Evolutionary conservation across 2,888 invertebrate species (phyloP), one percentile per base, ranked within the genome.

Genomic region (Protula sp.): DNA sequence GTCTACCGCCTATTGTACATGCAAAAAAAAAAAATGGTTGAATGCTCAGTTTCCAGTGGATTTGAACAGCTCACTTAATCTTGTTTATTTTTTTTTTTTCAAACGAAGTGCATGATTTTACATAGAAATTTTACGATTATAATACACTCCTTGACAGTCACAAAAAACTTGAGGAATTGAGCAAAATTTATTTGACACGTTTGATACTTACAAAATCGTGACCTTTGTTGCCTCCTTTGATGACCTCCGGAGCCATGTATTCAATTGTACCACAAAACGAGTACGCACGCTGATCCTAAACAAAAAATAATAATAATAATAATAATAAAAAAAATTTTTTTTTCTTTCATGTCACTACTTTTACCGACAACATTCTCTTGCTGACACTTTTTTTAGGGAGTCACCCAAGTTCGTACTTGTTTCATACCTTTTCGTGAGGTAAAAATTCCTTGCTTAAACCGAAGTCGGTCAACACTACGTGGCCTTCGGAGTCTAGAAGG

Each of bases 181-280:
- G 22, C 9, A 22, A 50, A 50, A 50, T 50, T 22, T 9, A 38
- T 14, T 38, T 14, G 38, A 38, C 19, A 38, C 9, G 38, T 14
- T 38, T 38, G 38, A 30, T 24, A 89, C 91, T 91, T 82, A 92
- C 92, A 81, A 92, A 91, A 87, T 94, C 93, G 83, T 97, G 95
- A 27, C 97, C 97, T 69, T 88, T 87, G 58, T 87, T 88, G 64
- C 92, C 92, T 58, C 92, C 91, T 74, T 89, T 83, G 45, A 87
- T 85, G 31, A 87, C 85, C 79, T 87, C 91, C 0, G 92, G 95
- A 26, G 95, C 95, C 97, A 98, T 98, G 82, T 98, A 98, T 81
- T 98, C 97, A 73, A 97, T 91, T 66, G 97, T 98, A 24, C 98
- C 98, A 81, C 98, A 98, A 84, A 95, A 98, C 65, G 94, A 95